These are phyloP conservation scores for Pongo pygmaeus DNA, from an alignment of 2,113 vertebrate genomes.

Conservation along the genomic window DNA sequence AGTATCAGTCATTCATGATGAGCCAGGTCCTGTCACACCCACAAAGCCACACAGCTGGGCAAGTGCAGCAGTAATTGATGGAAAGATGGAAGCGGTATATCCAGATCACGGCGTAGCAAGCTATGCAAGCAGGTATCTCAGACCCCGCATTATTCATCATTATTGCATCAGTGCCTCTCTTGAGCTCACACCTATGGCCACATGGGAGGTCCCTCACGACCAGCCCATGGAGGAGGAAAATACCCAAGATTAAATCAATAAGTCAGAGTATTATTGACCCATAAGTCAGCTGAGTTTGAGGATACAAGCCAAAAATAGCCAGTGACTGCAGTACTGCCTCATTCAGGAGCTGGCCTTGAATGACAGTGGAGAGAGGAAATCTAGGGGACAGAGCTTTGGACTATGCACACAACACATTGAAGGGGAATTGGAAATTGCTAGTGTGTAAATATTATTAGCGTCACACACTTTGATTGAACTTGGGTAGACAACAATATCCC, in stretches of 20 bases:
- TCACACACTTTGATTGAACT: not conserved
- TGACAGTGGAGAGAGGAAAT: not conserved
- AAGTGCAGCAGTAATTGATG: too few relatives aligned
- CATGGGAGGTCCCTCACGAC: not conserved
- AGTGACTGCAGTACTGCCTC: fast-evolving
- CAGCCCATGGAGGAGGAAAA: not conserved
- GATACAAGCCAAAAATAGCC: not conserved
- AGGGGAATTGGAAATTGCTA: not conserved
- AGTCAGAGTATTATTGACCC: not conserved
- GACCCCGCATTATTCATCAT: fast-evolving
- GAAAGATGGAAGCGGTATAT: not conserved
- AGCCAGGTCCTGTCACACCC: not conserved
- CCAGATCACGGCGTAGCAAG: not conserved
- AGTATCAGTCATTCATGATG: not conserved
- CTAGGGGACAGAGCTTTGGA: not conserved
- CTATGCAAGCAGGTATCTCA: not conserved
- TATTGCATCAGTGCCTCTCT: not conserved
- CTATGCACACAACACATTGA: too few relatives aligned
- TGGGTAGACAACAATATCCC: not conserved
- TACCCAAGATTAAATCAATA: not conserved
- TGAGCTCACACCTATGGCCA: not conserved
- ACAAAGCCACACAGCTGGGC: fast-evolving
- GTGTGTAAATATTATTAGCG: not conserved
- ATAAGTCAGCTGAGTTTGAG: not conserved
- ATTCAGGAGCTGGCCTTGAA: not conserved